A percentile compares a stretch with the other conserved stretches of the same genome.
Conservation (phyloP, 1,140 invertebrate genomes). For the Teleogryllus occipitalis region DNA sequence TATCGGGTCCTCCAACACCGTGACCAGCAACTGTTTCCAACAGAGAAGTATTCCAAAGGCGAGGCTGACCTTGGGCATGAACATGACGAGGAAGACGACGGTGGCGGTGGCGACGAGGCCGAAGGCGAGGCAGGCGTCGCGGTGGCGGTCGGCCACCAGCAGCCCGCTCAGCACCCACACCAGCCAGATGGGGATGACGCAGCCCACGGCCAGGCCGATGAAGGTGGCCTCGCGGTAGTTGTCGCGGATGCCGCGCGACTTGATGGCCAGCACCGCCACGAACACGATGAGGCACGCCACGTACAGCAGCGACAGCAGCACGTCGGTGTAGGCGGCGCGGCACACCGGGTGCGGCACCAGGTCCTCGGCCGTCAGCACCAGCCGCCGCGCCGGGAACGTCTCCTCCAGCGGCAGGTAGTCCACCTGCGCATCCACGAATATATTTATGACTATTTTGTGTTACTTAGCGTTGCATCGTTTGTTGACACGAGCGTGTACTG, state of each 20-base stretch:
- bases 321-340: constrained; percentile 54
- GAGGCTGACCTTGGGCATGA: constrained; percentile 62
- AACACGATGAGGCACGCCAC: constrained; percentile 73
- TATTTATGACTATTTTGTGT: no score
- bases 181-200: constrained; percentile 78
- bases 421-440: not conserved
- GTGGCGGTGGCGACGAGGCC: constrained; percentile 73
- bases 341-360: constrained; percentile 42
- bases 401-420: constrained; percentile 29
- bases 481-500: no score
- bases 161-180: constrained; percentile 69
- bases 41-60: no score
- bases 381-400: constrained; percentile 42
- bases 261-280: constrained; percentile 72
- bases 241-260: constrained; percentile 79
- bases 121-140: constrained; percentile 80
- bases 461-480: no score
- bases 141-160: constrained; percentile 62
- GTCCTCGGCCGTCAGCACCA: constrained; percentile 36
- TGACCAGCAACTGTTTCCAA: no score
- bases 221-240: constrained; percentile 86
- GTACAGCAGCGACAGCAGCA: constrained; percentile 72
- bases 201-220: constrained; percentile 76
- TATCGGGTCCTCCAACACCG: no score
- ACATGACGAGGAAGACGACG: constrained; percentile 84